Evolutionary conservation across 2,888 invertebrate species (phyloP).

Genomic region (Apomyelois bistriatella): DNA sequence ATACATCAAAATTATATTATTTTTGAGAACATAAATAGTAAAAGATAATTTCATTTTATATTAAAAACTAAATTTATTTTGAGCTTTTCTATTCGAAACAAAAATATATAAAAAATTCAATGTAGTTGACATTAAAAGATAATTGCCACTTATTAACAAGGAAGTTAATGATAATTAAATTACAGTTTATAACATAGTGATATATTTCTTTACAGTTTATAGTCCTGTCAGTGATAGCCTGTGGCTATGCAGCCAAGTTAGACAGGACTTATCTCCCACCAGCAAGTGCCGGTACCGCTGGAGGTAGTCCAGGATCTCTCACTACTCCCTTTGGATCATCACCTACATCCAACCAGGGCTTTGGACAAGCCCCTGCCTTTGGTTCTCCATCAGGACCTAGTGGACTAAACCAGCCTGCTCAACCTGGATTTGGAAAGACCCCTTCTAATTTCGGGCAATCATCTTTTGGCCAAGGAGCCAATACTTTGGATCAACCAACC

Average conservation of each 20-base stretch:
- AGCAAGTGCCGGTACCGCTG: constrained; percentile 58
- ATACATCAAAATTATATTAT: constrained; percentile 17
- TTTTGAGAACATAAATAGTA: neutral
- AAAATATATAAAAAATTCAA: too few species aligned
- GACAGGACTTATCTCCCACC: constrained; percentile 71
- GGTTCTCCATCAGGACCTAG: constrained; percentile 21
- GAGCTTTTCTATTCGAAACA: too few species aligned
- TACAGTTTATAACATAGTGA: neutral
- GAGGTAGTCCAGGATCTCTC: constrained; percentile 63
- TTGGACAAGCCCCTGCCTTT: constrained; percentile 22
- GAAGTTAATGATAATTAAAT: neutral
- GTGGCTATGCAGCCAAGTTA: constrained; percentile 64
- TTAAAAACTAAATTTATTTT: too few species aligned
- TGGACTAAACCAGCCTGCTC: constrained; percentile 10
- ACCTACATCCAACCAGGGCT: constrained; percentile 21
- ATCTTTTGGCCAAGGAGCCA: neutral
- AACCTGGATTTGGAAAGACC: constrained; percentile 15
- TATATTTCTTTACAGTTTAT: constrained; percentile 54
- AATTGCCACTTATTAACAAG: too few species aligned
- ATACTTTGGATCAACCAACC: constrained; percentile 15
- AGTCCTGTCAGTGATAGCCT: constrained; percentile 60
- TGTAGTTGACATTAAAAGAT: too few species aligned
- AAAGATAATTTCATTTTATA: neutral
- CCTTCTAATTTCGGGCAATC: neutral
- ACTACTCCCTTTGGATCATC: constrained; percentile 43